Evolutionary conservation across 1,140 invertebrate species (phyloP).

Genomic region (Orius insidiosus): DNA sequence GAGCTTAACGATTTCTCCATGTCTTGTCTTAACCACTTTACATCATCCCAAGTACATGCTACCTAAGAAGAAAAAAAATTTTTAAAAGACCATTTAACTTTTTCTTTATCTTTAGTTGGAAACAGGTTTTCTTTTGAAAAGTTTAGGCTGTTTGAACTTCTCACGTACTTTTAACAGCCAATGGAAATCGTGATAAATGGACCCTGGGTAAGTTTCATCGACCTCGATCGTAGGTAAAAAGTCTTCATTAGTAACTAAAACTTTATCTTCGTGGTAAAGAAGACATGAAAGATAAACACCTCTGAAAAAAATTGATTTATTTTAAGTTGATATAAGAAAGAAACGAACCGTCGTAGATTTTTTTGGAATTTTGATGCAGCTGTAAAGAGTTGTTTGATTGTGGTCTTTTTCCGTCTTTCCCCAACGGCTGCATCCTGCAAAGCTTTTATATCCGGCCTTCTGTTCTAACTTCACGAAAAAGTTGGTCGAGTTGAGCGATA

Average conservation of each 20-base stretch:
- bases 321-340: background rate
- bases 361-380: constrained; percentile 91
- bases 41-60: constrained; percentile 89
- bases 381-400: constrained; percentile 85
- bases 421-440: constrained; percentile 25
- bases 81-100: constrained; percentile 7
- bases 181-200: constrained; percentile 82
- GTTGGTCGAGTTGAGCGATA: constrained; percentile 48
- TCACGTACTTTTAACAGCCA: constrained; percentile 85
- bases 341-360: constrained; percentile 62
- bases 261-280: constrained; percentile 84
- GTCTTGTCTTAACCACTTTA: constrained; percentile 70
- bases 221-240: constrained; percentile 90
- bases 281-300: constrained; percentile 85
- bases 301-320: constrained; percentile 34
- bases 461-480: constrained; percentile 51
- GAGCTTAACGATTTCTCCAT: constrained; percentile 86
- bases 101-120: constrained; percentile 3
- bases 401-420: constrained; percentile 59
- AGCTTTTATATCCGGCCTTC: constrained; percentile 33
- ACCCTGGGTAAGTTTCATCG: constrained; percentile 84
- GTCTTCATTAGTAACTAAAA: constrained; percentile 92
- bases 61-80: constrained; percentile 34
- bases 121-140: background rate
- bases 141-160: background rate